Evolutionary conservation across 2,113 vertebrate genomes (phyloP).

Genomic region (Oceanites oceanicus): DNA sequence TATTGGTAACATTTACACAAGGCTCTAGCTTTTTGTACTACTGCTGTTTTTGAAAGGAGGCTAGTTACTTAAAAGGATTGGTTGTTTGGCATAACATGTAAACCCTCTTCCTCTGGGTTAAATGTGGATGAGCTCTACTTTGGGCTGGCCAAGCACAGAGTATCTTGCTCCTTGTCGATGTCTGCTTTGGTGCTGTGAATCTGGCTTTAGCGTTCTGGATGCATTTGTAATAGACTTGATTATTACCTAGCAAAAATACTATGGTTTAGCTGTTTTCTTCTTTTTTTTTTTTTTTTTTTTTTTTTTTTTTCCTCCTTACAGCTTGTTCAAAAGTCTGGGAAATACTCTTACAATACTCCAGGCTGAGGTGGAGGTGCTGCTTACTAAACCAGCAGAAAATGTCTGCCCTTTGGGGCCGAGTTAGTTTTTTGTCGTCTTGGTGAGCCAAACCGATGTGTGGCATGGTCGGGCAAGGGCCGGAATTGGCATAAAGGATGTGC

Average conservation of each 20-base stretch:
- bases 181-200: neutral
- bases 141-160: neutral
- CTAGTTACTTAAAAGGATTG: neutral
- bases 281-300: neutral
- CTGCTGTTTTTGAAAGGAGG: neutral
- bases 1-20: neutral
- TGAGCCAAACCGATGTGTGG: rapidly evolving
- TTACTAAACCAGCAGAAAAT: neutral
- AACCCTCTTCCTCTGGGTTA: neutral
- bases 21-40: neutral
- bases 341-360: neutral
- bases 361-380: neutral
- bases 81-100: neutral
- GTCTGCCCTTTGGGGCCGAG: neutral
- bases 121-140: neutral
- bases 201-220: neutral
- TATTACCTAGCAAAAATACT: neutral
- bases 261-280: neutral
- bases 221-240: neutral
- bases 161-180: rapidly evolving
- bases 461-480: rapidly evolving
- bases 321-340: neutral
- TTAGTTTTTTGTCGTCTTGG: neutral
- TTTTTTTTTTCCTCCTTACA: neutral
- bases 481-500: neutral